Conservation (phyloP, 1,140 invertebrate species). For the Mactra quadrangularis region DNA sequence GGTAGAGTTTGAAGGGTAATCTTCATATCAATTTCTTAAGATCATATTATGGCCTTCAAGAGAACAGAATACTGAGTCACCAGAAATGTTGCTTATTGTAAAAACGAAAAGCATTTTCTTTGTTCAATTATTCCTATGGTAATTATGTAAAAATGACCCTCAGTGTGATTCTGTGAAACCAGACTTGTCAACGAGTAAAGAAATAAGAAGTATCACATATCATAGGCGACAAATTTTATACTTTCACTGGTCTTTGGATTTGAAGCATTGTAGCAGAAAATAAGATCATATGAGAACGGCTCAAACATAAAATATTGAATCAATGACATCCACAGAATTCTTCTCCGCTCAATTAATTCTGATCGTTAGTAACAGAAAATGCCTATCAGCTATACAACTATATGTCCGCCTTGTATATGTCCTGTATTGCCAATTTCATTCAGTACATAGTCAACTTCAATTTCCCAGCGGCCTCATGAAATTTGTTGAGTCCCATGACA, state of each 20-base stretch:
- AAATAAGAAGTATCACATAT: too few species aligned
- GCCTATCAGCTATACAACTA: slow-evolving; percentile 1
- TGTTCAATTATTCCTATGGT: too few species aligned
- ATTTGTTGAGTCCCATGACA: slow-evolving; percentile 52
- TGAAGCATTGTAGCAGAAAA: neutral
- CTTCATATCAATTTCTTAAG: too few species aligned
- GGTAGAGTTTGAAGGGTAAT: too few species aligned
- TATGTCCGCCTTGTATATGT: slow-evolving; percentile 9
- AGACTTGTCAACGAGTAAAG: too few species aligned
- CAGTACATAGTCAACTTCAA: slow-evolving; percentile 10
- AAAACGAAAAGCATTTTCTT: too few species aligned
- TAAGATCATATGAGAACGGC: neutral
- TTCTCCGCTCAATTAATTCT: slow-evolving; percentile 24
- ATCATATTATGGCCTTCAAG: too few species aligned
- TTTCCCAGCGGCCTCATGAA: slow-evolving; percentile 57
- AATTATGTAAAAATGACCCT: too few species aligned
- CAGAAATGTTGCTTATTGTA: too few species aligned
- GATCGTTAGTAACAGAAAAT: slow-evolving; percentile 13
- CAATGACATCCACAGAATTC: neutral
- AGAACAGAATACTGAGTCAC: too few species aligned
- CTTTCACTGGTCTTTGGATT: neutral
- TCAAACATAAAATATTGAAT: slow-evolving; percentile 43
- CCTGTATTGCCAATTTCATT: neutral
- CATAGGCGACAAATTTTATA: neutral
- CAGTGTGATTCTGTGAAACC: too few species aligned